Evolutionary conservation across 2,113 vertebrate genomes (phyloP), one percentile per base, ranked within the genome.

Genomic region (Myiozetetes cayanensis): DNA sequence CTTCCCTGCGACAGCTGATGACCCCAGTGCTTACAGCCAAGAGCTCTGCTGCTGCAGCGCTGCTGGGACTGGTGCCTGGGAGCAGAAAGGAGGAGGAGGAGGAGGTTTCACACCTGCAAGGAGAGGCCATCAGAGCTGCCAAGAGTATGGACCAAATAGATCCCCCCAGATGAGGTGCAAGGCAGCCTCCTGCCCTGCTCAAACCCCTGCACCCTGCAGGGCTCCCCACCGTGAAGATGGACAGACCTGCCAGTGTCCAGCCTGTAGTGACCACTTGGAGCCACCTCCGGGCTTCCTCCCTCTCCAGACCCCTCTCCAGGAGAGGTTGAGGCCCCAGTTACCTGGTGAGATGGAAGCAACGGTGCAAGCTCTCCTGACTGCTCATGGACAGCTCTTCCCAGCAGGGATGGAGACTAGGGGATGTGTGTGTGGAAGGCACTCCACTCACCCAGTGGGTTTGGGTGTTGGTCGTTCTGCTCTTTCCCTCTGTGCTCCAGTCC

Each of bases 151-250:
- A 79, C 8, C 58, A 70, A 53, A 52, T 55, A 56, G 62, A 65
- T 43, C 7, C 14, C 35, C 2, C 5, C 22, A 49, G 77, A 35
- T 43, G 89, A 89, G 59, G 55, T 72, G 65, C 75, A 76, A 52
- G 43, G 85, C 53, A 91, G 58, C 62, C 46, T 82, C n/a, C 50
- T 65, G 52, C 65, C 61, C 84, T 89, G 49, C 53, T 75, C 1
- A 2, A 75, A 41, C 66, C 21, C 20, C 47, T 4, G 12, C 39
- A 30, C 55, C 15, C 61, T 2, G 1, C 0, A 2, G 52, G 53
- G 52, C 14, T 88, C 21, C 44, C 28, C 22, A 10, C 28, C 3
- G 0, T 1, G 24, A 79, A 78, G 80, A 94, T 18, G 80, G 58
- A 91, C 63, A 83, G 50, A 85, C 22, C 27, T 81, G 78, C 33